Percentiles rank a stretch among this genome's conserved stretches.
Evolutionary conservation across 2,113 vertebrate genomes (phyloP).

Genomic region (Morphnarchus princeps): DNA sequence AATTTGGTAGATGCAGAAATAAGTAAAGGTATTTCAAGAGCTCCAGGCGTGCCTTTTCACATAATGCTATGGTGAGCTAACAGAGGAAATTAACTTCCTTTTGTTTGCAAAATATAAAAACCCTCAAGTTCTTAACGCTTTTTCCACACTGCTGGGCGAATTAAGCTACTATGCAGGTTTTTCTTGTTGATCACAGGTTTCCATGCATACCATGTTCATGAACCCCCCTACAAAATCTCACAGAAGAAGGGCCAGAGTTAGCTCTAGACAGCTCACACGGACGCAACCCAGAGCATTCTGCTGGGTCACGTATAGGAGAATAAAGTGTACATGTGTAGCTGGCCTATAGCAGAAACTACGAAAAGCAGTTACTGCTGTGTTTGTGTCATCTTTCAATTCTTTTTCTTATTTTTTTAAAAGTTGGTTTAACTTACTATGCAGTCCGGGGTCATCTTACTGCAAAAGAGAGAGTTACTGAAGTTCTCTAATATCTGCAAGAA

Average conservation of each 20-base stretch:
- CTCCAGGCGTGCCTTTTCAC: slow-evolving; percentile 3
- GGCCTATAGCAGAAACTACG: rapidly evolving
- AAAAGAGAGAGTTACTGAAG: neutral
- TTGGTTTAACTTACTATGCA: neutral
- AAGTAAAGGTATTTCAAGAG: slow-evolving; percentile 24
- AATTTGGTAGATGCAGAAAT: neutral
- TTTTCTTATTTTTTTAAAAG: neutral
- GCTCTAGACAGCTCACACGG: rapidly evolving
- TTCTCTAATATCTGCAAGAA: neutral
- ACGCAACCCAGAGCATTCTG: neutral
- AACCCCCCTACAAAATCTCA: neutral
- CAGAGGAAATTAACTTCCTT: slow-evolving; percentile 43
- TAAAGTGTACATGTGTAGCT: rapidly evolving
- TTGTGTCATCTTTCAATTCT: neutral
- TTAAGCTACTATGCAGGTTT: neutral
- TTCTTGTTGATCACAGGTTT: neutral
- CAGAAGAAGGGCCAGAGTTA: neutral
- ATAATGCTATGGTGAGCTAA: neutral
- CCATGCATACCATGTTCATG: rapidly evolving
- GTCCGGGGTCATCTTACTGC: neutral
- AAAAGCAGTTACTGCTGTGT: neutral
- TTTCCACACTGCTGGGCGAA: neutral
- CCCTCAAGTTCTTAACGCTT: neutral
- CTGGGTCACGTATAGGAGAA: neutral
- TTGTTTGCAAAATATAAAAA: neutral